Base-by-base conservation (phyloP, 2,113 vertebrate genomes). In the Erythrolamprus reginae region DNA sequence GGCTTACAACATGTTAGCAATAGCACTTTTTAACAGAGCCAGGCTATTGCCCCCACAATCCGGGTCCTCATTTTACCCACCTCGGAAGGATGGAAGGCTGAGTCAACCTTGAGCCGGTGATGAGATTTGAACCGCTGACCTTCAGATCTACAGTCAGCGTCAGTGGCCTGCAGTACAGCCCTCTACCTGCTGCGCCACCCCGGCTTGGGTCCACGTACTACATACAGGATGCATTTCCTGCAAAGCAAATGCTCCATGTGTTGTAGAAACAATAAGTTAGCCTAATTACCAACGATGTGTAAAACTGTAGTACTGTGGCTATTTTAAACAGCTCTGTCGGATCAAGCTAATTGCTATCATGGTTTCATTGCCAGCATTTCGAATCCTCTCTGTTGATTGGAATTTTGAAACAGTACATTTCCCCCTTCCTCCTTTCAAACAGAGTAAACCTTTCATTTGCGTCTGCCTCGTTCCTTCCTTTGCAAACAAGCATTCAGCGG, bases 311-410 rank as follows among this genome's bases (percentile, higher is more conserved):
- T 21, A 10, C 38, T 55, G 33, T 47, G 10, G 10, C n/a, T 86
- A 10, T 21, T 17, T 88, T 61, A 61, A 65, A 42, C 1, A 10
- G 24, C 21, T 48, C 17, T 0, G 17, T 88, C 19, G 1, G n/a
- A 13, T 42, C n/a, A 50, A 53, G 53, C 12, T n/a, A 51, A 61
- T 9, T 45, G 50, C 50, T 82, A 51, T 24, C 28, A 9, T 19
- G 87, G 82, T 84, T 56, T 90, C 0, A 0, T 10, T 38, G 10
- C 2, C 45, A 5, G 0, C 0, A 51, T 88, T 84, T 56, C 12
- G n/a, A 77, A 77, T 38, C 61, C 13, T 70, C 61, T 70, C 33
- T 77, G 33, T 77, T 3, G 65, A 38, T 19, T 38, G 65, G 12
- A 38, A 38, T 38, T 38, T 77, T 38, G 33, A 70, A 70, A 33